Evolutionary conservation across 2,888 invertebrate species (phyloP).

Genomic region (Rhyacophila evoluta): DNA sequence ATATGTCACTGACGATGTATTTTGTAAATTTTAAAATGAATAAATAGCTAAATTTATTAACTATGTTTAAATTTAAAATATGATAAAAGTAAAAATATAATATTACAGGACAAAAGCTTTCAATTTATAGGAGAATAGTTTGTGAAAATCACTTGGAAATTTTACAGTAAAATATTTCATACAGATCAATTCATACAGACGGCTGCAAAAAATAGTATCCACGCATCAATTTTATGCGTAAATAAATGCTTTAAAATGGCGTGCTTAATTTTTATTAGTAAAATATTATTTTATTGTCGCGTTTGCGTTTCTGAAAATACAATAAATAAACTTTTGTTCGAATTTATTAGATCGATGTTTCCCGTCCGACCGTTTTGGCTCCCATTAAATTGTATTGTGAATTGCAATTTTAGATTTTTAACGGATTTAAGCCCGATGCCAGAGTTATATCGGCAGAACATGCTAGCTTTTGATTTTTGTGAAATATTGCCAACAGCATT

Average conservation of each 20-base stretch:
- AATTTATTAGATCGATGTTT: not conserved
- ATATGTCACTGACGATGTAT: too few species aligned
- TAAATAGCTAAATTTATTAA: too few species aligned
- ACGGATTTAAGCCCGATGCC: not conserved
- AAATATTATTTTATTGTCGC: not conserved
- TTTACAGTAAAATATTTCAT: not conserved
- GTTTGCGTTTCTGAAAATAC: not conserved
- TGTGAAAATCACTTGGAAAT: too few species aligned
- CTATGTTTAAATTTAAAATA: too few species aligned
- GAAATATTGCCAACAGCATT: not conserved
- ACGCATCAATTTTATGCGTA: not conserved
- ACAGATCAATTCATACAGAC: not conserved
- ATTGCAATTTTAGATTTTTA: not conserved
- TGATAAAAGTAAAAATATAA: too few species aligned
- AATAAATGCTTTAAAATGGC: not conserved
- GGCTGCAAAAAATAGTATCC: not conserved
- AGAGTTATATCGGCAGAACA: not conserved
- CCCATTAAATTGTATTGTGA: not conserved
- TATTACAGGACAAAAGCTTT: too few species aligned
- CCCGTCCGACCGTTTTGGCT: not conserved
- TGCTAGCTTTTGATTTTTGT: not conserved
- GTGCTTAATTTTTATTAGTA: not conserved
- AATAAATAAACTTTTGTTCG: slow-evolving; percentile 6
- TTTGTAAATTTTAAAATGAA: too few species aligned
- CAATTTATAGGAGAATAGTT: too few species aligned